These are phyloP conservation scores for Alaudala cheleensis DNA, from an alignment of 2,113 vertebrate species.

Conservation along the genomic window DNA sequence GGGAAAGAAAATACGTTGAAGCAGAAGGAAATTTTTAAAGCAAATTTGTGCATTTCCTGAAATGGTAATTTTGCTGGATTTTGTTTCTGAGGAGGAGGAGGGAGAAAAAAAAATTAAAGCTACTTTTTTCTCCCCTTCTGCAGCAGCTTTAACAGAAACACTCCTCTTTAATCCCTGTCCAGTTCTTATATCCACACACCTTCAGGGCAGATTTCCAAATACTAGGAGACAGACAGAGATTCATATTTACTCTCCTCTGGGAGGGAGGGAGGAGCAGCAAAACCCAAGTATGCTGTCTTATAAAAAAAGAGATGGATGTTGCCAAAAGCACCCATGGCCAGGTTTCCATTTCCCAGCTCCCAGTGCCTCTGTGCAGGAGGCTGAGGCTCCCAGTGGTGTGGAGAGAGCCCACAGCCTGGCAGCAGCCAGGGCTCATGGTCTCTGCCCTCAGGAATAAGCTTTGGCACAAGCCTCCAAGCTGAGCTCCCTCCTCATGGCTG, in stretches of 20 bases:
- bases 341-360: neutral
- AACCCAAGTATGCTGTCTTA: neutral
- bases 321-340: neutral
- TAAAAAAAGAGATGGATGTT: neutral
- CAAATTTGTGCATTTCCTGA: neutral
- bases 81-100: neutral
- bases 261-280: neutral
- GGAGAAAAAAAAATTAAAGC: no score
- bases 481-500: neutral
- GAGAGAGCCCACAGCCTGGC: neutral
- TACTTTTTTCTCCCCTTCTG: neutral
- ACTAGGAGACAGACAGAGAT: neutral
- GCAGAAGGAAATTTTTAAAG: neutral
- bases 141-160: neutral
- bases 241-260: neutral
- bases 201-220: neutral
- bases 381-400: accelerated
- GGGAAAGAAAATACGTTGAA: neutral
- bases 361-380: neutral
- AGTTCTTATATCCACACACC: neutral
- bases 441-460: neutral
- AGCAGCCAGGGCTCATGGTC: neutral
- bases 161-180: neutral
- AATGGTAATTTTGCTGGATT: neutral
- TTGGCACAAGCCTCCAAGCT: neutral